phyloP scores from a whole-genome alignment of 1,140 invertebrate species.

The Dinoponera quadriceps region DNA sequence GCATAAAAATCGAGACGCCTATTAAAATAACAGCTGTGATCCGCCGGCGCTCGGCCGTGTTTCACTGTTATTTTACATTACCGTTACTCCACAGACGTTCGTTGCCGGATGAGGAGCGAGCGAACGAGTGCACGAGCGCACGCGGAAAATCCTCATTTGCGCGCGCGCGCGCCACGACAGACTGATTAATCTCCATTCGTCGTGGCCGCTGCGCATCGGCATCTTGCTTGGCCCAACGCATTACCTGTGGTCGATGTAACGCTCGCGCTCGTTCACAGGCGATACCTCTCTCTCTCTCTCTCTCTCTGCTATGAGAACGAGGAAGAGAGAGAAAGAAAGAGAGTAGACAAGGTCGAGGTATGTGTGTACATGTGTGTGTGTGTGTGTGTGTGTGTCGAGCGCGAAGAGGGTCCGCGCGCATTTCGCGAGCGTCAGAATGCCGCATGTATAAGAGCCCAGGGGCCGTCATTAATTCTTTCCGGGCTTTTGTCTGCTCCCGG shows the following conservation, averaged over 20 bases:
- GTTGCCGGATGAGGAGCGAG: constrained; percentile 2
- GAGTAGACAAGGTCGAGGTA: neutral
- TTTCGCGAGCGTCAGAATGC: constrained; percentile 41
- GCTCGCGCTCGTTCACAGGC: constrained; percentile 14
- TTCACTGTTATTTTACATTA: neutral
- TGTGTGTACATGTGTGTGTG: neutral
- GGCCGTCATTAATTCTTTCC: constrained; percentile 77
- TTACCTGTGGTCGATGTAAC: neutral
- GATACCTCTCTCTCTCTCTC: constrained; percentile 48
- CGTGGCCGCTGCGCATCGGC: constrained; percentile 5
- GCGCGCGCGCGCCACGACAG: neutral
- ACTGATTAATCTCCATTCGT: constrained; percentile 40
- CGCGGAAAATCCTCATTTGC: constrained; percentile 14
- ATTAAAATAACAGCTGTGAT: neutral
- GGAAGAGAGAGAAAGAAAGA: neutral
- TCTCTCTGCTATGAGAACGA: neutral
- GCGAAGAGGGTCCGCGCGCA: neutral
- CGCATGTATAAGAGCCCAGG: constrained; percentile 46
- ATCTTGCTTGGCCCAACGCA: constrained; percentile 8
- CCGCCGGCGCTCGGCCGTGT: no score
- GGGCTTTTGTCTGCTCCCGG: constrained; percentile 71
- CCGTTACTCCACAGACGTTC: neutral
- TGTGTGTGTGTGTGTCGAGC: neutral
- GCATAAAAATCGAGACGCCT: neutral
- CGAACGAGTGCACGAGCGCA: neutral